Percentiles rank a stretch among this genome's conserved stretches.
Evolutionary conservation across 2,888 invertebrate species (phyloP).

Genomic region (Dione vanillae): DNA sequence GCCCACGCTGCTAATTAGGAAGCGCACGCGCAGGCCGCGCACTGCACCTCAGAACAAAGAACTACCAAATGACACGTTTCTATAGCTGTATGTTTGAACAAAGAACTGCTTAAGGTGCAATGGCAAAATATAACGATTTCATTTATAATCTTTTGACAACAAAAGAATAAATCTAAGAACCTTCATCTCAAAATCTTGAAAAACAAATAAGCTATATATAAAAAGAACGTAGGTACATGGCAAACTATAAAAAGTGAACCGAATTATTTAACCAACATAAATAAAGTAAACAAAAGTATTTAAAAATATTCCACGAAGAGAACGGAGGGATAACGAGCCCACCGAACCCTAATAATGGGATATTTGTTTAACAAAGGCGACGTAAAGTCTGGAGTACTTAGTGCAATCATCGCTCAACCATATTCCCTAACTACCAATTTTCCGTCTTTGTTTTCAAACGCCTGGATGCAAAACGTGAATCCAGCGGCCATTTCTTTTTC

Average conservation of each 20-base stretch:
- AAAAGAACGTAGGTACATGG: background rate
- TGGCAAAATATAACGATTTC: conserved; percentile 17
- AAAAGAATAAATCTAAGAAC: background rate
- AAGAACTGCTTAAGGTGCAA: conserved; percentile 17
- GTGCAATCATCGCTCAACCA: conserved; percentile 59
- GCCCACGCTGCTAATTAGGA: conserved; percentile 78
- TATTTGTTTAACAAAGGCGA: conserved; percentile 57
- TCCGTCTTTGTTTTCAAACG: conserved; percentile 67
- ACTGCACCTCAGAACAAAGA: conserved; percentile 65
- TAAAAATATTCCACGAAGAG: conserved; percentile 46
- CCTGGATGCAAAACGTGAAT: conserved; percentile 56
- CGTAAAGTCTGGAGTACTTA: conserved; percentile 55
- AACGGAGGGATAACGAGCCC: conserved; percentile 34
- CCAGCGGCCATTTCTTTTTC: conserved; percentile 53
- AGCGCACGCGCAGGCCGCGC: conserved; percentile 75
- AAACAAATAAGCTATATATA: background rate
- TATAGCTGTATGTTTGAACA: conserved; percentile 31
- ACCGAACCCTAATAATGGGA: conserved; percentile 53
- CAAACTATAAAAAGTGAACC: background rate
- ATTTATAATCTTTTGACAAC: conserved; percentile 6
- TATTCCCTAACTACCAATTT: conserved; percentile 67
- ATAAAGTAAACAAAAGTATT: conserved; percentile 45
- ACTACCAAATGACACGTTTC: conserved; percentile 62
- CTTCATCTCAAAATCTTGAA: background rate
- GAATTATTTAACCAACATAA: conserved; percentile 1